Percentiles rank a stretch among this genome's conserved stretches.
Conservation (phyloP, 2,888 invertebrate genomes). For the Lepidochitona cinerea region DNA sequence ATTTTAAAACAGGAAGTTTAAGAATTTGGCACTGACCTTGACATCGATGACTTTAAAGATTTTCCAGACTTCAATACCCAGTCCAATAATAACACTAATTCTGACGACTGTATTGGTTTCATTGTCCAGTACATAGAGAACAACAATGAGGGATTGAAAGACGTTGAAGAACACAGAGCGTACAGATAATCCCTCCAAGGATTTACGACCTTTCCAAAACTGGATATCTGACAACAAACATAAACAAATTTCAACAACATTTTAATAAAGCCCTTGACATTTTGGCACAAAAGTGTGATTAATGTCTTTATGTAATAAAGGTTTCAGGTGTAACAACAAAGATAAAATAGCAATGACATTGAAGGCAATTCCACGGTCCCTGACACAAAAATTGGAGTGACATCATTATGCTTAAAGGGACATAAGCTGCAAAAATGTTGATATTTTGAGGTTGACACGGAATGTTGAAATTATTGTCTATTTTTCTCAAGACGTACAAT, state of each 20-base stretch:
- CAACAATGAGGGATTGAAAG: slow-evolving; percentile 94
- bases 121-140: slow-evolving; percentile 97
- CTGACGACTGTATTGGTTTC: slow-evolving; percentile 97
- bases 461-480: too few species aligned
- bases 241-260: not conserved
- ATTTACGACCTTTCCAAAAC: slow-evolving; percentile 98
- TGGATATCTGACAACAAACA: slow-evolving; percentile 83
- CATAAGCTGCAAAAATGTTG: too few species aligned
- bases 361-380: too few species aligned
- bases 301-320: not conserved
- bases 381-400: too few species aligned
- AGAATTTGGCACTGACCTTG: slow-evolving; percentile 59
- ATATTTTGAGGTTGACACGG: too few species aligned
- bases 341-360: too few species aligned
- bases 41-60: slow-evolving; percentile 86
- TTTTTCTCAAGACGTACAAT: too few species aligned
- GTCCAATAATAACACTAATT: slow-evolving; percentile 93
- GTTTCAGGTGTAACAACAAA: too few species aligned
- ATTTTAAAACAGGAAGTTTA: too few species aligned
- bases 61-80: slow-evolving; percentile 99
- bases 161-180: slow-evolving; percentile 98
- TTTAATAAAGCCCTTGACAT: not conserved
- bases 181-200: slow-evolving; percentile 96
- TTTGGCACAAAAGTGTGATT: not conserved
- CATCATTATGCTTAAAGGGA: too few species aligned